These are phyloP conservation scores for Crax fasciolata DNA, from an alignment of 2,797 vertebrate species.

Conservation along the genomic window DNA sequence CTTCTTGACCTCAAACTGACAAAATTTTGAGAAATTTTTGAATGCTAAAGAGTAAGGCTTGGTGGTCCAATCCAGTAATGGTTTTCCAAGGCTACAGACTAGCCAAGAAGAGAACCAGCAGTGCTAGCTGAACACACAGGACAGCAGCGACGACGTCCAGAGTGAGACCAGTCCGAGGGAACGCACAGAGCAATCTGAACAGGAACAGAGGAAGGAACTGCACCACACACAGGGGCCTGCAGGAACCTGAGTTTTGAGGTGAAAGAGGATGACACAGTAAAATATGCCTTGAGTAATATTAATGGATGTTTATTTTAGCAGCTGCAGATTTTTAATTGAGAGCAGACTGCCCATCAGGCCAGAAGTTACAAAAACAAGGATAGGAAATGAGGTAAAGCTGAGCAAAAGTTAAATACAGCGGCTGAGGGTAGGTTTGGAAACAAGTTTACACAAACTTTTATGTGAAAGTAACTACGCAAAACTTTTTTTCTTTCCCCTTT, in stretches of 20 bases:
- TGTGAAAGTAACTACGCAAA: not conserved
- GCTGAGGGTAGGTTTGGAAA: not conserved
- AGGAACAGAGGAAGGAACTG: not conserved
- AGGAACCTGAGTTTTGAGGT: not conserved
- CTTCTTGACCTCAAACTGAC: not conserved
- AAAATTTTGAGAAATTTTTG: not conserved
- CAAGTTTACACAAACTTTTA: not conserved
- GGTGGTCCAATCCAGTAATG: not conserved
- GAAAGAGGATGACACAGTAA: conserved; percentile 8
- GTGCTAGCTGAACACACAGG: not conserved
- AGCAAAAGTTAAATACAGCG: conserved; percentile 7
- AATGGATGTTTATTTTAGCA: not conserved
- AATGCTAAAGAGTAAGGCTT: not conserved
- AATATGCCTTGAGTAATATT: not conserved
- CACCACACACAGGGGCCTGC: not conserved
- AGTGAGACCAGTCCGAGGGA: not conserved
- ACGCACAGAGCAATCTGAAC: not conserved
- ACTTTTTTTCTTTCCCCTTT: not conserved
- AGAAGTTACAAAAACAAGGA: conserved; percentile 27
- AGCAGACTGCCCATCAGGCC: not conserved
- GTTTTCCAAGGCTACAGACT: not conserved
- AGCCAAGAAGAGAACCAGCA: not conserved
- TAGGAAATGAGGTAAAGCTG: conserved; percentile 31
- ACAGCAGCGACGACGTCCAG: not conserved
- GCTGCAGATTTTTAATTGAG: not conserved